Base-by-base conservation (phyloP, 2,797 vertebrate species). In the Perodicticus potto region DNA sequence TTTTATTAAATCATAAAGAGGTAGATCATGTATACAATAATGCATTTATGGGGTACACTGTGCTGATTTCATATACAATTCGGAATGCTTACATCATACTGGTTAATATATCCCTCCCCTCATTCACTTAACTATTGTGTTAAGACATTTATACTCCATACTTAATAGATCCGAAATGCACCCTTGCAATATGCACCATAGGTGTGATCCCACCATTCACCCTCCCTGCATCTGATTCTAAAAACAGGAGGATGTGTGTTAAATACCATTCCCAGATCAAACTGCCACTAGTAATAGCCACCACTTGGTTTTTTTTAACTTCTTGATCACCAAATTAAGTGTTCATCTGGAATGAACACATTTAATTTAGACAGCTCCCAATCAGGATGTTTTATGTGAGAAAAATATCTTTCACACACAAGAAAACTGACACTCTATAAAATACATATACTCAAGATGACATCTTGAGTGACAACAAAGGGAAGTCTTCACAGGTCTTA, bases 381-480 rank as follows among this genome's bases (percentile, higher is more conserved):
- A 32, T 13, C 74, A 86, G 29, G 3, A 93, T 67, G 5, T 80
- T 63, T 81, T 72, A 73, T 4, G 55, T 72, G 8, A 78, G 12
- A 74, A 81, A 95, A 86, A 34, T 88, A 16, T 29, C 20, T 83
- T 91, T 86, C 61, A 94, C 25, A n/a, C 59, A 85, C 67, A 5
- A 61, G 11, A 49, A 94, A 88, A 65, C 16, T 83, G 49, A 92
- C 13, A 61, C n/a, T 77, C 61, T 77, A 65, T 37, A 13, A 59
- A 13, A 53, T 45, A 34, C 3, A 34, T 69, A 55, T 29, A 14
- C 3, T 17, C 16, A 92, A 65, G 10, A 25, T 78, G 45, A 78
- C n/a, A 86, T 49, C 63, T 61, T 88, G 16, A 67, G 34, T 59
- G 40, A 74, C 45, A 86, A 82, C 29, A 40, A 70, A 59, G 32